Conservation (phyloP, 2,113 vertebrate species). For the Columba livia region DNA sequence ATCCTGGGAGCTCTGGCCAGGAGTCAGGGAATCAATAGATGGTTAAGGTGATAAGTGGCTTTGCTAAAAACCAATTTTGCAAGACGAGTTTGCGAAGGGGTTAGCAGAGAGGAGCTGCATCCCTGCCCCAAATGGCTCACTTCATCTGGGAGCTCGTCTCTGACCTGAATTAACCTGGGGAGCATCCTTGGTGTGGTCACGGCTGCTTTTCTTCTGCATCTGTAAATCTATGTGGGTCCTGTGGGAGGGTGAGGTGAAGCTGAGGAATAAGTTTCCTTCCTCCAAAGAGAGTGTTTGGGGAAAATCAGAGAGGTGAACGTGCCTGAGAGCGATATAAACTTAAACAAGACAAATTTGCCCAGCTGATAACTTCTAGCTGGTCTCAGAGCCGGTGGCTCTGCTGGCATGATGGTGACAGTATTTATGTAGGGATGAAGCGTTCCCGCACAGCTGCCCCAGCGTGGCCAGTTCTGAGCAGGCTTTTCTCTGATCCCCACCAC, state of each 20-base stretch:
- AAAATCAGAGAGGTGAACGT: neutral
- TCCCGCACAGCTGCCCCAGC: neutral
- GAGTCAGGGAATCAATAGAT: slow-evolving; percentile 30
- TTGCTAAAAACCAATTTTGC: slow-evolving; percentile 49
- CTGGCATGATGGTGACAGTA: neutral
- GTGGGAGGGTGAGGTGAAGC: neutral
- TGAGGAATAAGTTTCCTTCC: neutral
- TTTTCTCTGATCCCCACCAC: neutral
- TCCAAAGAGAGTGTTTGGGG: neutral
- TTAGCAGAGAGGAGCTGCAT: neutral
- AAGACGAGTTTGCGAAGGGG: slow-evolving; percentile 34
- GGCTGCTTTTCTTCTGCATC: fast-evolving
- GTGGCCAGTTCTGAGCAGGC: neutral
- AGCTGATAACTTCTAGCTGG: neutral
- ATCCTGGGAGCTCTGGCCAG: slow-evolving; percentile 3
- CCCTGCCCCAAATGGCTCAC: neutral
- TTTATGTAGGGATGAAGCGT: slow-evolving; percentile 10
- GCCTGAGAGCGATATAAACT: neutral
- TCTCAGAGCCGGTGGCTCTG: fast-evolving
- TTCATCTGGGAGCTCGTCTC: neutral
- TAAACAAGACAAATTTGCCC: neutral
- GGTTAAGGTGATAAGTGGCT: slow-evolving; percentile 59
- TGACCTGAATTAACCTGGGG: neutral
- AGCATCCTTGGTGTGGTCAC: fast-evolving
- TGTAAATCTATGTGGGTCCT: neutral